These are phyloP conservation scores for Poeciliopsis retropinna DNA, from an alignment of 2,113 vertebrate genomes.

Conservation along the genomic window DNA sequence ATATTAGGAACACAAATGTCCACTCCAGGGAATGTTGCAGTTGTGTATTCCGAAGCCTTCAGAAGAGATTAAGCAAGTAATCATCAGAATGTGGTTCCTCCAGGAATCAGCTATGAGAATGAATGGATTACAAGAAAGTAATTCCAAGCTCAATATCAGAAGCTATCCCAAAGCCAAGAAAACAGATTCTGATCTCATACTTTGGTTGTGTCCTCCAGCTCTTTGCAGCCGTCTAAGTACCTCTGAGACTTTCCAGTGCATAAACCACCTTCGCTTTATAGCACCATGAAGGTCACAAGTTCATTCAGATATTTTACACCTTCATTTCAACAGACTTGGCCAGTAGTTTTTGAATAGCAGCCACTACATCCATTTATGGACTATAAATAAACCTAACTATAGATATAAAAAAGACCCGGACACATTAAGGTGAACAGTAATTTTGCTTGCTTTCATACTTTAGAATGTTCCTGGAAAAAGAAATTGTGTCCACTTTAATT, in stretches of 20 bases:
- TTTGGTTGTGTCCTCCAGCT: constrained; percentile 65
- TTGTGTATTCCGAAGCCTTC: constrained; percentile 47
- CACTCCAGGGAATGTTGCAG: too few relatives aligned
- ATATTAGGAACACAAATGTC: neutral
- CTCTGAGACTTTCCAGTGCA: constrained; percentile 62
- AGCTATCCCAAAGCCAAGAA: constrained; percentile 68
- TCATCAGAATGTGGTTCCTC: constrained; percentile 65
- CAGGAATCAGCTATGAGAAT: constrained; percentile 73
- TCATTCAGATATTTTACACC: constrained; percentile 43
- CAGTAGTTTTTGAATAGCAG: neutral
- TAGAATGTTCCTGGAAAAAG: constrained; percentile 4
- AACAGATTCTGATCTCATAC: constrained; percentile 76
- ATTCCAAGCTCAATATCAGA: constrained; percentile 78
- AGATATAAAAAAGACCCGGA: constrained; percentile 4
- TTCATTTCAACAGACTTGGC: constrained; percentile 8
- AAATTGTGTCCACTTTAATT: constrained; percentile 13
- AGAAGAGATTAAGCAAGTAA: constrained; percentile 73
- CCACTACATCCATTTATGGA: constrained; percentile 1
- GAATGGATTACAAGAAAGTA: constrained; percentile 77
- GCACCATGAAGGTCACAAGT: constrained; percentile 67
- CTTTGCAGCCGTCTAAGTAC: constrained; percentile 57
- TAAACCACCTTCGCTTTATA: constrained; percentile 67
- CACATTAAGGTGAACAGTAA: neutral
- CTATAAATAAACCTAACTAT: constrained; percentile 8
- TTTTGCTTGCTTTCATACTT: neutral